These are phyloP conservation scores for Eupithecia vulgata DNA, from an alignment of 2,888 invertebrate species.

Conservation along the genomic window DNA sequence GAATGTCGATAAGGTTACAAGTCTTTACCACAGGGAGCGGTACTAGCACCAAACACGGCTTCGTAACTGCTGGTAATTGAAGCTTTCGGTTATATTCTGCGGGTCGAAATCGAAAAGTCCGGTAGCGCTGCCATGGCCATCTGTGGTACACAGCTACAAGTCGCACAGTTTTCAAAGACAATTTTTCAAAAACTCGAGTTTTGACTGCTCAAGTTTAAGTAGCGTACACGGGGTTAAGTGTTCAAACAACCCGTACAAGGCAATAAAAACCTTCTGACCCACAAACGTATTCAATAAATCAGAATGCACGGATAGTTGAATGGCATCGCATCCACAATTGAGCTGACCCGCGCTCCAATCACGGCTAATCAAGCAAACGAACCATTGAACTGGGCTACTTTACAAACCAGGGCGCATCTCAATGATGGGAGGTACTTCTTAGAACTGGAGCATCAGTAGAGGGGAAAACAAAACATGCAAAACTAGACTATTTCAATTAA, in stretches of 20 bases:
- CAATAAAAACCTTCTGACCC: slow-evolving; percentile 15
- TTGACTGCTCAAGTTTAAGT: neutral
- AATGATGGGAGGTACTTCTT: slow-evolving; percentile 5
- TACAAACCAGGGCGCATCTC: slow-evolving; percentile 28
- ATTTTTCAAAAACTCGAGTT: neutral
- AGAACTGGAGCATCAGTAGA: neutral
- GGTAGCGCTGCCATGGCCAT: too few relatives aligned
- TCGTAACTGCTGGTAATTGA: neutral
- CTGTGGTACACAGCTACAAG: neutral
- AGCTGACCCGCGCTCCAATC: slow-evolving; percentile 76
- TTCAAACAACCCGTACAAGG: neutral
- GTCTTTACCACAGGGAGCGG: neutral
- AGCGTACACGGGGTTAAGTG: neutral
- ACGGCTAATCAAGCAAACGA: slow-evolving; percentile 78
- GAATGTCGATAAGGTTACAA: neutral
- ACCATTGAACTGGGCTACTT: slow-evolving; percentile 55
- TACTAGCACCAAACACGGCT: neutral
- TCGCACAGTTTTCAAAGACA: neutral
- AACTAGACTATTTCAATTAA: neutral
- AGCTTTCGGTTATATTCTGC: neutral
- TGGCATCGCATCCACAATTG: slow-evolving; percentile 63
- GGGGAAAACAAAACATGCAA: neutral
- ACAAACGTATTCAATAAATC: slow-evolving; percentile 44
- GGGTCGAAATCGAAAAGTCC: too few relatives aligned
- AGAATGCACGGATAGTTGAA: slow-evolving; percentile 60